Evolutionary conservation across 2,113 vertebrate genomes (phyloP), one percentile per base, ranked within the genome.

Genomic region (Trichomycterus rosablanca): DNA sequence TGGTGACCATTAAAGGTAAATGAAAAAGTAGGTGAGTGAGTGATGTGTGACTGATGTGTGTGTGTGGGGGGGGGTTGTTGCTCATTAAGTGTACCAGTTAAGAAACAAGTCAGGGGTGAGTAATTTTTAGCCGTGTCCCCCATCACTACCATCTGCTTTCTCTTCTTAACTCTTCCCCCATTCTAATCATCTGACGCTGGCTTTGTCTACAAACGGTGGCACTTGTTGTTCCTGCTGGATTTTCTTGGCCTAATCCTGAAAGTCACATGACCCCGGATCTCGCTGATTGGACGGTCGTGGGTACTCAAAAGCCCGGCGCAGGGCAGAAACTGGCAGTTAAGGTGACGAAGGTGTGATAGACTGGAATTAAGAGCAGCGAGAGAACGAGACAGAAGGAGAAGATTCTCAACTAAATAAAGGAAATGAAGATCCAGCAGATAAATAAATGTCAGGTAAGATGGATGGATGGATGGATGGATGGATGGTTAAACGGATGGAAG

Each of bases 31-130:
- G 42, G 56, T 10, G 15, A 4, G n/a, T 37, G 51, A 30, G 44
- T 59, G 60, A n/a, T 54, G 51, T 50, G 54, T 57, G 34, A 23
- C 20, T 59, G 49, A n/a, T 54, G 34, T 60, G 26, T 37, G 3
- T 11, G 7, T 81, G 70, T 80, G 64, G 58, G 72, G 70, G 72
- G 39, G 43, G 5, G 14, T 64, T 52, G 83, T 81, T 83, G 85
- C 80, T 86, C 78, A 78, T 86, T 86, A 86, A 79, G 72, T 68
- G 73, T 68, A 20, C 74, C 26, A 30, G 26, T n/a, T n/a, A n/a
- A n/a, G n/a, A n/a, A n/a, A n/a, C 3, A 30, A 30, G 26, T 30
- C 26, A 4, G 3, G 26, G 7, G 3, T 30, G 26, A 4, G 26
- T 30, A 30, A 30, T 3, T 30, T 30, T 30, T n/a, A n/a, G n/a